These are phyloP conservation scores for Thecophora atra DNA, from an alignment of 2,888 invertebrate species.

Conservation along the genomic window DNA sequence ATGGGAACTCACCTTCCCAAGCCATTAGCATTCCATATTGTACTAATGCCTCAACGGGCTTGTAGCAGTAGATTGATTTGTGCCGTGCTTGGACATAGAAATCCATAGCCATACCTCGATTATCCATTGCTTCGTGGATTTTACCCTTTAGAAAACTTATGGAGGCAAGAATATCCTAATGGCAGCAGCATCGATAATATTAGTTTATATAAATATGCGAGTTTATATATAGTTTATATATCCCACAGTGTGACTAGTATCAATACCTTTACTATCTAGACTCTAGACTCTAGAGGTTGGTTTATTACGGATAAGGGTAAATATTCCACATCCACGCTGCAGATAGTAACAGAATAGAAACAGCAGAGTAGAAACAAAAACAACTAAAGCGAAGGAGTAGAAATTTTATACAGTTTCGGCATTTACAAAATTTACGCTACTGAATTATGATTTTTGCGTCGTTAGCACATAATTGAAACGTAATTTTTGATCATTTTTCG, in stretches of 20 bases:
- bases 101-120: conserved; percentile 85
- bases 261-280: conserved; percentile 43
- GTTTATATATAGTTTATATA: conserved; percentile 52
- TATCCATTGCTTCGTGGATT: conserved; percentile 88
- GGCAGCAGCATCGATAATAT: conserved; percentile 14
- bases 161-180: conserved; percentile 78
- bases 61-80: conserved; percentile 89
- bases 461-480: no score
- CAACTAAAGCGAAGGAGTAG: no score
- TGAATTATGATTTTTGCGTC: no score
- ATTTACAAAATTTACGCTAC: no score
- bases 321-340: conserved; percentile 73
- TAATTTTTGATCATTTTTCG: no score
- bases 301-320: conserved; percentile 64
- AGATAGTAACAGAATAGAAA: no score
- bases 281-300: no score
- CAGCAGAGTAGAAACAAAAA: no score
- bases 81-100: conserved; percentile 86
- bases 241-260: conserved; percentile 50
- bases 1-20: conserved; percentile 74
- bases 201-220: conserved; percentile 5
- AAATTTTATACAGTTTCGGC: no score
- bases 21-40: conserved; percentile 92
- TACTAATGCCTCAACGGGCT: conserved; percentile 88
- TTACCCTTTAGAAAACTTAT: conserved; percentile 85